These are phyloP conservation scores for Periophthalmodon schlosseri DNA, from an alignment of 2,113 vertebrate species.

Conservation along the genomic window DNA sequence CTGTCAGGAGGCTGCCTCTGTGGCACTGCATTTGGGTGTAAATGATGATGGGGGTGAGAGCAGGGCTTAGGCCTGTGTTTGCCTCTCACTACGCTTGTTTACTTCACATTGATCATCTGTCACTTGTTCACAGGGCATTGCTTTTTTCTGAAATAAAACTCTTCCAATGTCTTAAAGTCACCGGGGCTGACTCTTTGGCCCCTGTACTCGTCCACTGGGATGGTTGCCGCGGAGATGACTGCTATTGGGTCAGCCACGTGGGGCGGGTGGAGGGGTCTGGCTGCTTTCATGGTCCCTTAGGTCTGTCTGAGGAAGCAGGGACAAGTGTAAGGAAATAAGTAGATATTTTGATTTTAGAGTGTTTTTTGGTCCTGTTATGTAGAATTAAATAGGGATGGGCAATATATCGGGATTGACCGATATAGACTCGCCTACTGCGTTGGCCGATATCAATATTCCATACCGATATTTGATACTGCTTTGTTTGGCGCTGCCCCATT, in stretches of 20 bases:
- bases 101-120: constrained; percentile 26
- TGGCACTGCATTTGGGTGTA: not conserved
- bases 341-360: not conserved
- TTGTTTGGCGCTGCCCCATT: too few species aligned
- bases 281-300: constrained; percentile 41
- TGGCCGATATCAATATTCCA: too few species aligned
- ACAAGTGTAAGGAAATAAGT: constrained; percentile 1
- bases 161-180: constrained; percentile 31
- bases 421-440: too few species aligned
- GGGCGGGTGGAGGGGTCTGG: constrained; percentile 9
- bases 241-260: constrained; percentile 19
- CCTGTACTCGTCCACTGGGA: constrained; percentile 19
- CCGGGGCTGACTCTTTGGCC: constrained; percentile 6
- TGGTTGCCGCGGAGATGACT: constrained; percentile 56
- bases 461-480: too few species aligned
- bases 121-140: constrained; percentile 25
- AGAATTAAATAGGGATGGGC: too few species aligned
- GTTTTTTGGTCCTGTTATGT: too few species aligned
- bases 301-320: constrained; percentile 16
- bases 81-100: constrained; percentile 41
- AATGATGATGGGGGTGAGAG: constrained; percentile 18
- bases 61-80: constrained; percentile 9
- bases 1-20: constrained; percentile 4
- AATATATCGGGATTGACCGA: too few species aligned
- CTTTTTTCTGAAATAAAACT: constrained; percentile 8